Evolutionary conservation across 2,113 vertebrate species (phyloP).

Genomic region (Urocolius indicus): DNA sequence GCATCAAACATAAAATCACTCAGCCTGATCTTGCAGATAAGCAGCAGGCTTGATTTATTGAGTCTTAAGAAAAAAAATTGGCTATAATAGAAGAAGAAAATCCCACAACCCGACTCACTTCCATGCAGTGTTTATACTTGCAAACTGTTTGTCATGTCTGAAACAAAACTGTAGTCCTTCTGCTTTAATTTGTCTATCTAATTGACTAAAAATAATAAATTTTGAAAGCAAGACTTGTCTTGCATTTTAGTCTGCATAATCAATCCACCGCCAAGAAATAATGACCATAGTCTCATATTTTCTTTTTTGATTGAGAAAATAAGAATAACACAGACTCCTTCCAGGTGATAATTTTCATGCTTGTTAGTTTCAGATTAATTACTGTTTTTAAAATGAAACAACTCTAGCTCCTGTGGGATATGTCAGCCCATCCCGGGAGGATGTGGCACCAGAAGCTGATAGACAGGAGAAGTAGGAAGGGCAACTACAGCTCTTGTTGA

Average conservation of each 20-base stretch:
- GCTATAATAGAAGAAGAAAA: rapidly evolving
- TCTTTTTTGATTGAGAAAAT: neutral
- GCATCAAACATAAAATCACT: neutral
- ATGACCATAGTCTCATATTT: neutral
- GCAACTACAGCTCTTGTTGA: neutral
- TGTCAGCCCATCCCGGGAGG: neutral
- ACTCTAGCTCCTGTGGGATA: neutral
- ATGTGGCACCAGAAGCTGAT: neutral
- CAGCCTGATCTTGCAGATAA: neutral
- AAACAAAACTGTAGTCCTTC: neutral
- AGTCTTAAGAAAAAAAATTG: neutral
- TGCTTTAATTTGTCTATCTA: neutral
- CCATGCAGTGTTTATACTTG: neutral
- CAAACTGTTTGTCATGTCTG: neutral
- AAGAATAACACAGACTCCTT: neutral
- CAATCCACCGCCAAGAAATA: neutral
- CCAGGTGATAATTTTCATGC: too few species aligned
- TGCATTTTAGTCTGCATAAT: neutral
- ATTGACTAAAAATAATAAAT: neutral
- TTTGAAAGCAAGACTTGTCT: neutral
- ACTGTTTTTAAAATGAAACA: neutral
- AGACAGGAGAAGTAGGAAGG: neutral
- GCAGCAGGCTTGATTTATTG: neutral
- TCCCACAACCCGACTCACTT: neutral
- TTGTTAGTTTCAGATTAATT: neutral